Conservation (phyloP, 2,113 vertebrate species). For the Xyrauchen texanus region DNA sequence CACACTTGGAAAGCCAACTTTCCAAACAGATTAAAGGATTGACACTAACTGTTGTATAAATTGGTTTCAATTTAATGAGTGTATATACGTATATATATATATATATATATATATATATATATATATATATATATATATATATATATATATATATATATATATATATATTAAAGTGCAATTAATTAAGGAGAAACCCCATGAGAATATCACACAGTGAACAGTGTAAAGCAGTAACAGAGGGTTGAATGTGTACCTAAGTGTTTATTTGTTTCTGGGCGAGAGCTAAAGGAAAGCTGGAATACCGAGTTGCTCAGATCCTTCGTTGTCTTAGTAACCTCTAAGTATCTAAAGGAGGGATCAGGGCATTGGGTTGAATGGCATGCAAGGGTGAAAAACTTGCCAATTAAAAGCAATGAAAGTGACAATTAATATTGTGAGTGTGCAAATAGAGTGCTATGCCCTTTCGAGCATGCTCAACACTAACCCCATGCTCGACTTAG, state of each 20-base stretch:
- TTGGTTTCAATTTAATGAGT: background rate
- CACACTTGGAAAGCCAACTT: too few species aligned
- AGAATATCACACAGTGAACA: constrained; percentile 29
- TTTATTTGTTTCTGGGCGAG: constrained; percentile 30
- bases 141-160: constrained; percentile 16
- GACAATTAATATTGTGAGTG: constrained; percentile 56
- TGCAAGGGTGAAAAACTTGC: constrained; percentile 57
- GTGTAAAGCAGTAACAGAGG: constrained; percentile 9
- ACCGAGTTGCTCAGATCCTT: constrained; percentile 74
- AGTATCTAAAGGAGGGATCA: constrained; percentile 77
- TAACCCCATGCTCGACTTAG: constrained; percentile 49
- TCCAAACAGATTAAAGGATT: too few species aligned
- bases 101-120: background rate
- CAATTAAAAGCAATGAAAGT: constrained; percentile 53
- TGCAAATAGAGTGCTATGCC: constrained; percentile 42
- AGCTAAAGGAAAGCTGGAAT: constrained; percentile 38
- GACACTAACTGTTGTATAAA: background rate
- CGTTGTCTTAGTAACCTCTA: constrained; percentile 83
- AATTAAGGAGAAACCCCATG: constrained; percentile 12
- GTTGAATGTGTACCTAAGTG: constrained; percentile 21
- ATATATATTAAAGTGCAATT: constrained; percentile 5
- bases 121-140: constrained; percentile 1
- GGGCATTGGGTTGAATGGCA: constrained; percentile 82
- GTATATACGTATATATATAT: constrained; percentile 37
- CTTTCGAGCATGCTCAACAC: constrained; percentile 47